phyloP scores from a whole-genome alignment of 2,888 invertebrate species.

The Papilio demoleus region DNA sequence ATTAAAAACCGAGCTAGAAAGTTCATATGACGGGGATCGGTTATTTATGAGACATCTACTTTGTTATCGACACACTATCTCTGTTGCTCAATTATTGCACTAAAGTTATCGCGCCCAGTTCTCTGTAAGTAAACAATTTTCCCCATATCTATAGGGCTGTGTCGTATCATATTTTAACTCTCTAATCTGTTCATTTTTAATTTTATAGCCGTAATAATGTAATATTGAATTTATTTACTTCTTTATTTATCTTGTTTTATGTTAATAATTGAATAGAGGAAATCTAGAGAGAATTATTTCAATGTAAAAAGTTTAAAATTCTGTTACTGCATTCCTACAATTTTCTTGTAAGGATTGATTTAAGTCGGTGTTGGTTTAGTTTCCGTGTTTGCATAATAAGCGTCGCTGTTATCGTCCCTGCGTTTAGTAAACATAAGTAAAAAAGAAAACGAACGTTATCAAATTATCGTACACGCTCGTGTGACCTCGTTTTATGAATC shows the following conservation, averaged over 20 bases:
- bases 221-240: no score
- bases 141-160: conserved; percentile 39
- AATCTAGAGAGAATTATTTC: neutral
- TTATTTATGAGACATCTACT: conserved; percentile 48
- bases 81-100: conserved; percentile 55
- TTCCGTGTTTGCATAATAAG: conserved; percentile 19
- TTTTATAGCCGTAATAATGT: neutral
- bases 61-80: conserved; percentile 49
- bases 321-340: neutral
- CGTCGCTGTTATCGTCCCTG: conserved; percentile 22
- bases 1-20: conserved; percentile 27
- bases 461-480: conserved; percentile 54
- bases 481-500: conserved; percentile 37
- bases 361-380: conserved; percentile 1
- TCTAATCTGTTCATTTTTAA: neutral
- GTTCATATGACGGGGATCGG: conserved; percentile 29
- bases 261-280: neutral
- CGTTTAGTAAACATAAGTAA: conserved; percentile 37
- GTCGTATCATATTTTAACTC: neutral
- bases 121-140: conserved; percentile 35
- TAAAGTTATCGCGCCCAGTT: conserved; percentile 39
- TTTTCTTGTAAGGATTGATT: neutral
- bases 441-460: conserved; percentile 52
- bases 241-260: no score
- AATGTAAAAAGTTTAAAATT: neutral